Evolutionary conservation across 2,797 vertebrate species (phyloP).

Genomic region (Rousettus madagascariensis): DNA sequence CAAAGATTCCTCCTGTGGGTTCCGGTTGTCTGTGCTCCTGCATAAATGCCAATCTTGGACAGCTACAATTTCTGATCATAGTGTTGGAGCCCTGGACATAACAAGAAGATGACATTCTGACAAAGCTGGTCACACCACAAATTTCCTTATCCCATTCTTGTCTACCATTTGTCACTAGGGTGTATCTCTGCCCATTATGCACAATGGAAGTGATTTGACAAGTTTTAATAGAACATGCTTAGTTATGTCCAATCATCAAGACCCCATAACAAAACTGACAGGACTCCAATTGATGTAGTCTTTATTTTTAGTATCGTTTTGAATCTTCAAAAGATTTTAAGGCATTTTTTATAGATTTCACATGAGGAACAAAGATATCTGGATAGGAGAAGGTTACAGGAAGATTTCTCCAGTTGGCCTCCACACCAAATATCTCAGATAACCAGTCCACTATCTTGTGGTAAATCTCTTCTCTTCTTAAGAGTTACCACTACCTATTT

Average conservation of each 20-base stretch:
- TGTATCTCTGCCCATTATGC: neutral
- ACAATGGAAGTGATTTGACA: neutral
- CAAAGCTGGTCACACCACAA: neutral
- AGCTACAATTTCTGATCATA: neutral
- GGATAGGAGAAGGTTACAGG: neutral
- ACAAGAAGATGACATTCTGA: neutral
- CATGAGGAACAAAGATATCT: neutral
- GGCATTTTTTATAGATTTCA: neutral
- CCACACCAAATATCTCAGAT: neutral
- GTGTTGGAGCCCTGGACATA: neutral
- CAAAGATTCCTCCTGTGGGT: neutral
- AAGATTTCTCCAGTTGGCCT: neutral
- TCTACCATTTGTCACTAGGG: neutral
- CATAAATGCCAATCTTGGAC: neutral
- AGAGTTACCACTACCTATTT: neutral
- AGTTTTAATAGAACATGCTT: neutral
- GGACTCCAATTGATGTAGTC: neutral
- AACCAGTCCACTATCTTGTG: neutral
- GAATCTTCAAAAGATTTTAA: neutral
- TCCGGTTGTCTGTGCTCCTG: neutral
- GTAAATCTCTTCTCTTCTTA: neutral
- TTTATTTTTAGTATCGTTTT: slow-evolving; percentile 12
- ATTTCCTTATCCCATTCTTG: neutral
- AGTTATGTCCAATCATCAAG: neutral
- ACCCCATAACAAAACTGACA: neutral